phyloP scores from a whole-genome alignment of 2,888 invertebrate species.

The Crossocerus cetratus region DNA sequence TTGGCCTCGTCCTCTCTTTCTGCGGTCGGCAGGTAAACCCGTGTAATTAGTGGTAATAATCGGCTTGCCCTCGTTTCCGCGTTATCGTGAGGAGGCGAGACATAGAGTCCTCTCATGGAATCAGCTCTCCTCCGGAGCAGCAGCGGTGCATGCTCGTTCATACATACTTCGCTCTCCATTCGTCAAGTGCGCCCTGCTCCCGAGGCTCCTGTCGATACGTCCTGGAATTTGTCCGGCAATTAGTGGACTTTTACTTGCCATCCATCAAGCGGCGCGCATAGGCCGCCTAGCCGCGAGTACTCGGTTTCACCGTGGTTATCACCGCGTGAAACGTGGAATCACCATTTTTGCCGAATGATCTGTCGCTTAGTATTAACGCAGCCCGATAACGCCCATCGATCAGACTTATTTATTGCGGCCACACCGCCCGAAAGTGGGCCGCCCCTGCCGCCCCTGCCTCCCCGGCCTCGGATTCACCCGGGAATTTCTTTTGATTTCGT shows the following conservation, averaged over 20 bases:
- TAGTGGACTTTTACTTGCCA: constrained; percentile 30
- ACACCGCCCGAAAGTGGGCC: not conserved
- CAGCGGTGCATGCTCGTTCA: not conserved
- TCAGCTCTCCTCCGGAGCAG: constrained; percentile 33
- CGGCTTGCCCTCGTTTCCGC: constrained; percentile 52
- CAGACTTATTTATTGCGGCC: constrained; percentile 3
- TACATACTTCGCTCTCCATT: constrained; percentile 22
- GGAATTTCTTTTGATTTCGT: no score
- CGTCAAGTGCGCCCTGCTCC: constrained; percentile 6
- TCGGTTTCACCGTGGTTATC: not conserved
- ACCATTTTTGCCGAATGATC: not conserved
- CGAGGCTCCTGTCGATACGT: constrained; percentile 13
- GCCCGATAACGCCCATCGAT: constrained; percentile 1
- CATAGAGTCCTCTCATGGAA: constrained; percentile 35
- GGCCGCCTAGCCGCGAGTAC: not conserved
- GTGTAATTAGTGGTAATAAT: constrained; percentile 59
- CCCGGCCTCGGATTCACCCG: no score
- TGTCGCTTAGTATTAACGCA: constrained; percentile 3
- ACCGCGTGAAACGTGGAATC: not conserved
- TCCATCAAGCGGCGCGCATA: constrained; percentile 17
- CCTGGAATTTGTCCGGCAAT: constrained; percentile 27
- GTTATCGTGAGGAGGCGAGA: constrained; percentile 42
- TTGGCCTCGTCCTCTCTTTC: not conserved
- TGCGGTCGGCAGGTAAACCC: constrained; percentile 6
- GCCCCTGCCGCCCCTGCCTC: no score